Base-by-base conservation (phyloP, 2,888 invertebrate genomes). In the Cantharis rustica region DNA sequence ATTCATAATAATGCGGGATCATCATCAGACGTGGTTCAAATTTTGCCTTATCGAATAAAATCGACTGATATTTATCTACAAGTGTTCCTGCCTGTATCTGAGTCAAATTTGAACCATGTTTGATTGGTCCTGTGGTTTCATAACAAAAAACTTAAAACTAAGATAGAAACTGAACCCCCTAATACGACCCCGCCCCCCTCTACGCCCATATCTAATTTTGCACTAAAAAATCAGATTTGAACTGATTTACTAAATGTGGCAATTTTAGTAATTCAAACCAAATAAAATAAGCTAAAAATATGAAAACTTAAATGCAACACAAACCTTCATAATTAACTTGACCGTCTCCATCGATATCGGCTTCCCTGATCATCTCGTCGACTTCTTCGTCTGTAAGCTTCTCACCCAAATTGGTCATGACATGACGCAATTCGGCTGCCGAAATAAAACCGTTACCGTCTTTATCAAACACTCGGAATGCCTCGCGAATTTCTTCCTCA, bases 401-500 rank as follows among this genome's bases (percentile, higher is more conserved):
- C 91, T 99, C 98, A 80, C 98, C 98, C 86, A 99, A 95, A 92
- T 99, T 99, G 91, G 98, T 99, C 98, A 99, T 98, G 83, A 99
- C 98, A 91, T 99, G 98, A 91, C 98, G 96, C 88, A 98, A 92
- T 91, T 98, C 98, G 83, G 98, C 98, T 85, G 98, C 98, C 83
- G 97, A 97, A 90, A 99, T 98, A 92, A 98, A 99, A 86, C 99
- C 99, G 89, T 99, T 98, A 89, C 98, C 98, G 91, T 99, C 98
- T 91, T 98, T 98, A 92, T 99, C 98, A 91, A 99, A 98, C 85
- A 97, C 98, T 91, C 98, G 94, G 95, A 98, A 96, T 84, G 98
- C 98, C 90, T 99, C 98, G 89, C 98, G 95, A 90, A 99, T 98
- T 91, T 99, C 98, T 90, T 98, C 98, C 93, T 98, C 98, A 89